These are phyloP conservation scores for Tenualosa ilisha DNA, from an alignment of 2,797 vertebrate genomes.

Conservation along the genomic window DNA sequence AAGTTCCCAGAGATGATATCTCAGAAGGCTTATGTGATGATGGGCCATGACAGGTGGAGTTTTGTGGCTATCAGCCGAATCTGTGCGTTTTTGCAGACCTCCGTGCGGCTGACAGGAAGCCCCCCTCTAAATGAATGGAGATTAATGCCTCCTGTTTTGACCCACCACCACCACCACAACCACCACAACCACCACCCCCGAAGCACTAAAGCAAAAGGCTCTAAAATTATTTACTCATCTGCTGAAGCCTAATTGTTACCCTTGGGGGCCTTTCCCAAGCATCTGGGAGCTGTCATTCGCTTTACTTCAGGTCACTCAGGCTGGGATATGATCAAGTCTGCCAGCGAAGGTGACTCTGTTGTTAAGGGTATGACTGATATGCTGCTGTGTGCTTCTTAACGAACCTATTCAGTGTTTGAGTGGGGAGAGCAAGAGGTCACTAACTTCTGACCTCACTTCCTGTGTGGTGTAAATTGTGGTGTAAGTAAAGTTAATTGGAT, in stretches of 20 bases:
- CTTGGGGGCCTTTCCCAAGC: constrained; percentile 17
- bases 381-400: not conserved
- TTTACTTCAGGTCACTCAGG: constrained; percentile 13
- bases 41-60: constrained; percentile 74
- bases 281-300: constrained; percentile 17
- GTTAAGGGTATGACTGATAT: constrained; percentile 4
- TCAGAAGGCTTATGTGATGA: constrained; percentile 76
- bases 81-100: constrained; percentile 31
- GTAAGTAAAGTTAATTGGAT: not conserved
- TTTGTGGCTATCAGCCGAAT: constrained; percentile 64
- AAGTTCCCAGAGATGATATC: constrained; percentile 79
- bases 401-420: not conserved
- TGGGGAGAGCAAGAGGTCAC: not conserved
- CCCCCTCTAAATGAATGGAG: constrained; percentile 7
- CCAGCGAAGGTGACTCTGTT: not conserved
- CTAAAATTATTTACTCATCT: constrained; percentile 24
- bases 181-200: not conserved
- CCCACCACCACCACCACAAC: too few species aligned
- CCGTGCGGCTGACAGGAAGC: not conserved
- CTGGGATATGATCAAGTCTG: not conserved
- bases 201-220: not conserved
- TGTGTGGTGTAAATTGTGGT: not conserved
- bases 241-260: constrained; percentile 16
- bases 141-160: not conserved
- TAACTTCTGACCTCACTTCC: not conserved